A percentile compares a stretch with the other conserved stretches of the same genome.
phyloP scores from a whole-genome alignment of 2,113 vertebrate genomes.

The Anguilla rostrata region DNA sequence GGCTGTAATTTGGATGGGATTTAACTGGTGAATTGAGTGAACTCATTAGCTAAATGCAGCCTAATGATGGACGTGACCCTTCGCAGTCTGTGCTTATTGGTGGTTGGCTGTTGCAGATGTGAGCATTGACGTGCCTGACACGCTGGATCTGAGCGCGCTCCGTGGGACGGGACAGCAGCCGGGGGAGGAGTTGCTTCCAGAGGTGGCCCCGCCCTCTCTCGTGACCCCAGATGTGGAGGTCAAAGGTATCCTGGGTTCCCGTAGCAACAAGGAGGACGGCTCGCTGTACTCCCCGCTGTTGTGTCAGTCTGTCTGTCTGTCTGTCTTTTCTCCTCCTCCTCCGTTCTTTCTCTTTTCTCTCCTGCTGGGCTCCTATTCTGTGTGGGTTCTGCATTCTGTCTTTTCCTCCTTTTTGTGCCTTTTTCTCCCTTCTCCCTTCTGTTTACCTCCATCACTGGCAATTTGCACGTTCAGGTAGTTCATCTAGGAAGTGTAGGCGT shows the following conservation, averaged over 20 bases:
- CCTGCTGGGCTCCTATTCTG: background rate
- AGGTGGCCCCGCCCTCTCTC: constrained; percentile 91
- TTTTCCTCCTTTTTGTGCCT: background rate
- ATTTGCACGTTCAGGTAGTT: background rate
- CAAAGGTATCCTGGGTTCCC: constrained; percentile 99
- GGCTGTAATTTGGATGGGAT: too few species aligned
- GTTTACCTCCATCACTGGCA: constrained; percentile 19
- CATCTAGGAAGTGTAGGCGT: background rate
- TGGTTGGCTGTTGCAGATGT: constrained; percentile 75
- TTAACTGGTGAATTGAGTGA: too few species aligned
- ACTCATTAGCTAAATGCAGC: too few species aligned
- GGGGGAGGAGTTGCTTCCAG: constrained; percentile 94
- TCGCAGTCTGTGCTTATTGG: too few species aligned
- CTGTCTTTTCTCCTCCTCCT: constrained; percentile 31
- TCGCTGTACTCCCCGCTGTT: constrained; percentile 99
- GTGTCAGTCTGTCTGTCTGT: constrained; percentile 84
- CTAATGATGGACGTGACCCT: too few species aligned
- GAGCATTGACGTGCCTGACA: constrained; percentile 95
- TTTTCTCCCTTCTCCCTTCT: background rate
- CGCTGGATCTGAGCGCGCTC: constrained; percentile 87
- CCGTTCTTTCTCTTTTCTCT: constrained; percentile 38
- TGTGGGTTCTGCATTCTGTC: background rate
- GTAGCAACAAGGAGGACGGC: constrained; percentile 99
- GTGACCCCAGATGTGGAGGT: constrained; percentile 97
- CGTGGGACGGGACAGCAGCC: constrained; percentile 87